A percentile compares a stretch with the other conserved stretches of the same genome.
Evolutionary conservation across 2,797 vertebrate species (phyloP).

Genomic region (Danio tinwini): DNA sequence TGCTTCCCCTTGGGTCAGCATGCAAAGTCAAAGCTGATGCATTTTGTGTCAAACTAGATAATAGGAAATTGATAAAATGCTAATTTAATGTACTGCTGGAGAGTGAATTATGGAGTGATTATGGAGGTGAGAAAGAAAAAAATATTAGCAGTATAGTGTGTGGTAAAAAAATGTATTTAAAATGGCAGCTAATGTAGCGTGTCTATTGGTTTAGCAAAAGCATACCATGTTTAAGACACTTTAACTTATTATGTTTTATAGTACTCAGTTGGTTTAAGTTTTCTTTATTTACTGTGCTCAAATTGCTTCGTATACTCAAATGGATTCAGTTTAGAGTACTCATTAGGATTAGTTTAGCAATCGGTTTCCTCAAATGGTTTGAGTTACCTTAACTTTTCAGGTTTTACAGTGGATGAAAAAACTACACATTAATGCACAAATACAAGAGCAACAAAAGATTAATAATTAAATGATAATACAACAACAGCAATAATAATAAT

Average conservation of each 20-base stretch:
- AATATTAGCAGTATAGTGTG: not conserved
- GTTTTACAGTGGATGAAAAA: no score
- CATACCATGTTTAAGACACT: not conserved
- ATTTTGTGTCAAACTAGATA: slow-evolving; percentile 19
- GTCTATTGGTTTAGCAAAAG: not conserved
- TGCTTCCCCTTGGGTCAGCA: not conserved
- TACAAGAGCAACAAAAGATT: no score
- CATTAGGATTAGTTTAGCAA: no score
- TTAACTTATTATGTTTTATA: no score
- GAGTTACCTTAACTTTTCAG: no score
- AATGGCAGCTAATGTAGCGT: not conserved
- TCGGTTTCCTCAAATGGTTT: no score
- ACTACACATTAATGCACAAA: no score
- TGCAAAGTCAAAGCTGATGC: slow-evolving; percentile 12
- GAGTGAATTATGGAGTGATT: not conserved
- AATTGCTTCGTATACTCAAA: no score
- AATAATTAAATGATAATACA: not conserved
- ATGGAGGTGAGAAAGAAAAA: not conserved
- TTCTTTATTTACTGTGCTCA: no score
- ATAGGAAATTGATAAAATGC: slow-evolving; percentile 30
- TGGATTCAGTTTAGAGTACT: no score
- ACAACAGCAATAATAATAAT: not conserved
- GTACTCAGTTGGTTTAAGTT: no score
- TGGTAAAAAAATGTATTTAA: not conserved
- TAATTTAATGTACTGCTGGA: slow-evolving; percentile 7